Evolutionary conservation across 2,888 invertebrate genomes (phyloP), one percentile per base, ranked within the genome.

Genomic region (Crocallis elinguaria): DNA sequence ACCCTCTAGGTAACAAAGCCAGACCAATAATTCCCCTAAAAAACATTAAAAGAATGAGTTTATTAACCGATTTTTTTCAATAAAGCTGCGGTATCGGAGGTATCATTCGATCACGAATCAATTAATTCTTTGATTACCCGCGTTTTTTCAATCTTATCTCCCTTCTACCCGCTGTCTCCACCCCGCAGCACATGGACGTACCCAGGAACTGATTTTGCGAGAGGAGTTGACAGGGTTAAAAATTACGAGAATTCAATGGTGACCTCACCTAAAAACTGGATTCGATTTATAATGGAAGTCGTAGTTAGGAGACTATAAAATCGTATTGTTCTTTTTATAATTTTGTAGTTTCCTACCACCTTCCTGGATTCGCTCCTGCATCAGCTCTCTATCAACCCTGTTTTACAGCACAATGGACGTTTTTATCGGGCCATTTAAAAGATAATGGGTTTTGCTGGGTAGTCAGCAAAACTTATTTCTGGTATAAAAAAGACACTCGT

Each of bases 111-210:
- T 64, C 67, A 49, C 66, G 67, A 69, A 74, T 75, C 77, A 75
- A 77, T 78, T 76, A 77, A 77, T 77, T 76, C 75, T 69, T 69
- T 71, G 70, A 77, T 73, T 76, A 71, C 72, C 66, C 59, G 67
- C 66, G 71, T 73, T 73, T 71, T 70, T 69, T 60, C 64, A 63
- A 66, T 71, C 39, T 50, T 52, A 55, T 48, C 67, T 52, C 45
- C 39, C 46, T 32, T 36, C 16, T 35, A 8, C 32, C 30, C 13
- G 30, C 16, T 16, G 17, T 30, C 23, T 21, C 14, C 16, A 25
- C 29, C 30, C n/a, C 11, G n/a, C 21, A 30, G 12, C 9, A 14
- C 7, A n/a, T 1, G 35, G 13, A 30, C 33, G 29, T 25, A 21
- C 8, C 9, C 12, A 49, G 49, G 39, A 27, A 12, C 17, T 21